Evolutionary conservation across 2,113 vertebrate genomes (phyloP).

Genomic region (Crotalus tigris): DNA sequence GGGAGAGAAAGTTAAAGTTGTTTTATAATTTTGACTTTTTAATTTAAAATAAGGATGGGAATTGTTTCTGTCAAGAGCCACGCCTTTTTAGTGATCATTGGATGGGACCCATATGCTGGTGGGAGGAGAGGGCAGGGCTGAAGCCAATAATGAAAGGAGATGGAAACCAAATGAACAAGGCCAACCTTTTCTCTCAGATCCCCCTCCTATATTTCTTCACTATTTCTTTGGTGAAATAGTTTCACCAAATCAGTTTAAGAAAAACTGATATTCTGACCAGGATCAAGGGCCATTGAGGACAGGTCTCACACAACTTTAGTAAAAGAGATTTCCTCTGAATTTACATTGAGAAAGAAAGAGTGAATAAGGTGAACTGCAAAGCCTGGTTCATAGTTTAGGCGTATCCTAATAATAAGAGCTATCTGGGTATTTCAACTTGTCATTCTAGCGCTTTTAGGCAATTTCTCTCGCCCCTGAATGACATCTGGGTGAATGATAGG

Average conservation of each 20-base stretch:
- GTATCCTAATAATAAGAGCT: neutral
- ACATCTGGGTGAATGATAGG: neutral
- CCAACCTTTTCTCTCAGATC: neutral
- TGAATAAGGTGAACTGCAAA: fast-evolving
- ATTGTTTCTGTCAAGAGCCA: too few relatives aligned
- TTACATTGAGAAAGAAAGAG: neutral
- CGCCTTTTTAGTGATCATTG: neutral
- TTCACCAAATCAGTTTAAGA: neutral
- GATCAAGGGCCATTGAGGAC: neutral
- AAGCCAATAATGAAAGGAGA: neutral
- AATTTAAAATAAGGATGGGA: neutral
- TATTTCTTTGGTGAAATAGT: neutral
- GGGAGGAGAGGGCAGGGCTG: neutral
- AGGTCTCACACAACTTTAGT: neutral
- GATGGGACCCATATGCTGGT: neutral
- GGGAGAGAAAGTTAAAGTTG: neutral
- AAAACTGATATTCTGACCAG: neutral
- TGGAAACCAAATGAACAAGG: neutral
- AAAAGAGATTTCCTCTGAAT: neutral
- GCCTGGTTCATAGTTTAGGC: neutral
- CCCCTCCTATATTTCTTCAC: neutral
- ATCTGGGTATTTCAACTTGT: neutral
- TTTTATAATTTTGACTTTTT: neutral
- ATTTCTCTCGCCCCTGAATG: neutral
- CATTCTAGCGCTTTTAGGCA: neutral